phyloP scores from a whole-genome alignment of 1,140 invertebrate species.

The Aphidius gifuensis region DNA sequence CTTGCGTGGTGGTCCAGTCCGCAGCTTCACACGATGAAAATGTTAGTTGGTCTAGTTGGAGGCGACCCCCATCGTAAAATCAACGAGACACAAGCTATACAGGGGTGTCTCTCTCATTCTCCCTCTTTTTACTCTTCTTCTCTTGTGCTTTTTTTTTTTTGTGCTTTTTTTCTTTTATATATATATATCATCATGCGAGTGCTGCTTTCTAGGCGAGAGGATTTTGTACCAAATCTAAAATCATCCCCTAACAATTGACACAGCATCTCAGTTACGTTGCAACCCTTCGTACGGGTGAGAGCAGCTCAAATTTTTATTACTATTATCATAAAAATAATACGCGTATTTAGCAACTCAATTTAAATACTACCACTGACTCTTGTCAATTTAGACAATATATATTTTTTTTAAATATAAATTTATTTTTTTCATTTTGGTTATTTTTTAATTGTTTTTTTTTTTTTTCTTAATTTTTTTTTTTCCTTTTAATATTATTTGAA shows the following conservation, averaged over 20 bases:
- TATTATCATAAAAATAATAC: background rate
- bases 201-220: conserved; percentile 34
- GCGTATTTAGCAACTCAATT: conserved; percentile 11
- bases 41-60: conserved; percentile 34
- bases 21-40: conserved; percentile 49
- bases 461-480: no score
- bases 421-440: no score
- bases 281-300: conserved; percentile 31
- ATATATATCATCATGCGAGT: conserved; percentile 29
- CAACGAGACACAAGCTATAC: background rate
- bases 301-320: background rate
- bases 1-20: conserved; percentile 52
- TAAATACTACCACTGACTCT: no score
- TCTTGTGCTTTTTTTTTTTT: background rate
- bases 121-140: conserved; percentile 2
- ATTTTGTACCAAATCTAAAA: conserved; percentile 19
- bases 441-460: no score
- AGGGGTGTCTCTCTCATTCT: background rate
- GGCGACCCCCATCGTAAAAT: conserved; percentile 26
- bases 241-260: conserved; percentile 13
- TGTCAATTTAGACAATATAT: no score
- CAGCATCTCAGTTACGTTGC: conserved; percentile 39
- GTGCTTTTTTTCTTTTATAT: background rate
- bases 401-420: no score
- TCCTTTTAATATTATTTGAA: no score